These are phyloP conservation scores for Brachynemurus nebulosus DNA, from an alignment of 2,888 invertebrate genomes.

Conservation along the genomic window DNA sequence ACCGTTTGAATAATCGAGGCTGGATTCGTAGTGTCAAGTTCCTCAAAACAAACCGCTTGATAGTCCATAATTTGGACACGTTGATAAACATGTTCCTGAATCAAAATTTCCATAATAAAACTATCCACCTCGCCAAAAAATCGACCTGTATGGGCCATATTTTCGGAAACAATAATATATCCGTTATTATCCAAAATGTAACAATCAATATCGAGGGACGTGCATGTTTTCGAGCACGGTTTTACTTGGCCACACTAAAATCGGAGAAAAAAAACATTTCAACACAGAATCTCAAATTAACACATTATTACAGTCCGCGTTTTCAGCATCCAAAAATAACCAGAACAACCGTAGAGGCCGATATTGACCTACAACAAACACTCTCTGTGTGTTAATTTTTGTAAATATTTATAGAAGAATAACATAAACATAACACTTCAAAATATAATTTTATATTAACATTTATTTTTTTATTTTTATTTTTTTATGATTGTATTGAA, in stretches of 20 bases:
- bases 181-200: constrained; percentile 83
- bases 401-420: too few relatives aligned
- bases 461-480: too few relatives aligned
- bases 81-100: constrained; percentile 62
- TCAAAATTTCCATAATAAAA: constrained; percentile 58
- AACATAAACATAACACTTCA: too few relatives aligned
- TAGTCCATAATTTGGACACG: constrained; percentile 69
- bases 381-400: too few relatives aligned
- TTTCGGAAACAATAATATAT: constrained; percentile 68
- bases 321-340: too few relatives aligned
- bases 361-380: too few relatives aligned
- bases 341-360: too few relatives aligned
- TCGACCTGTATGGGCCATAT: constrained; percentile 56
- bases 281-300: too few relatives aligned
- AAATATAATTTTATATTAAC: too few relatives aligned
- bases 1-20: constrained; percentile 27
- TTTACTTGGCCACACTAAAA: constrained; percentile 30
- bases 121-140: constrained; percentile 68
- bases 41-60: constrained; percentile 76
- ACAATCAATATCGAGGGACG: constrained; percentile 57
- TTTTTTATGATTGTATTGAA: too few relatives aligned
- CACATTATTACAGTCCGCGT: too few relatives aligned
- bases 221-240: constrained; percentile 41
- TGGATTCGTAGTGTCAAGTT: constrained; percentile 42
- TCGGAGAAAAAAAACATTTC: too few relatives aligned